Base-by-base conservation (phyloP, 2,888 invertebrate species). In the Ligdia adustata region DNA sequence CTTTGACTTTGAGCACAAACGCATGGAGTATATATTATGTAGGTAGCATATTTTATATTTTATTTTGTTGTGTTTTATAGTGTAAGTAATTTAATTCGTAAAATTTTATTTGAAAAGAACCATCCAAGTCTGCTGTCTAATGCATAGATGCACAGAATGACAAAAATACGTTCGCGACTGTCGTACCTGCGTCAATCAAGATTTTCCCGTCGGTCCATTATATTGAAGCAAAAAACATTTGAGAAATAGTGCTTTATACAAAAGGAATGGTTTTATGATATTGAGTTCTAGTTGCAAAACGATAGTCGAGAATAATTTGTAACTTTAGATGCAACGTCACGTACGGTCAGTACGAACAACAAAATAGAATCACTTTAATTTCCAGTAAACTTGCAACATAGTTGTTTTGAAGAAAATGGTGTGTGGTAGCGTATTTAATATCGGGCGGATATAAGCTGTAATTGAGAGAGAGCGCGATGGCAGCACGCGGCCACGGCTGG, bases 121-220 rank as follows among this genome's bases (percentile, higher is more conserved):
- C 29, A 13, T 24, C 29, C n/a, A 28, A 34, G 29, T 62, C 57
- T 59, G 53, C 64, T 62, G 64, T 62, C 69, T 68, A 69, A 73
- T 71, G 68, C 62, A 66, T 68, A n/a, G n/a, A 71, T 69, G 66
- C 63, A 62, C 44, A 62, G 69, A 73, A 74, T 75, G 79, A 79
- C 75, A 71, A 76, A 77, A 78, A 76, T 79, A 74, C 75, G 72
- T 78, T 72, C 69, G 54, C 63, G 61, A 64, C 75, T 77, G 80
- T 80, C 79, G 59, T 72, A 79, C 80, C 80, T 73, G 69, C 63
- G 74, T 80, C 81, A 79, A 71, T 73, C 75, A 69, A 72, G 71
- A 72, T 78, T 75, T 71, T 66, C 66, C 57, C 52, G 55, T 47
- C 50, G 61, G 61, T 67, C 72, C 69, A 72, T 75, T 72, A 69